Base-by-base conservation (phyloP, 2,797 vertebrate genomes). In the Lutjanus campechanus region DNA sequence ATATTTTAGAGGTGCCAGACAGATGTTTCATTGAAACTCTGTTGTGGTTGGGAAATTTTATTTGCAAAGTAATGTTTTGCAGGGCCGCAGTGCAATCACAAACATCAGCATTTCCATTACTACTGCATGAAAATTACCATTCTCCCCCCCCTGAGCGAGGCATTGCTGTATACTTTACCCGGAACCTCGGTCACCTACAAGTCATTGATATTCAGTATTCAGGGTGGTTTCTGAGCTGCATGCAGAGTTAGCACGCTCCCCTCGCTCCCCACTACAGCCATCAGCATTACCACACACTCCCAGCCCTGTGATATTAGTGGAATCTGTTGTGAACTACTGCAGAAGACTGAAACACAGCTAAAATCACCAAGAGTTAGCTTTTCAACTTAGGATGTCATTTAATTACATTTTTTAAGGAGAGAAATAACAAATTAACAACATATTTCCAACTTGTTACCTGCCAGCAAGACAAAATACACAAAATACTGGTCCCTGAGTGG, bases 181-280 rank as follows among this genome's bases (percentile, higher is more conserved):
- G 55, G 81, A 89, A 87, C 83, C 54, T 53, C 53, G 2, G 55
- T 77, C 82, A 88, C 83, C 81, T 84, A 68, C n/a, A 58, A 85
- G 56, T 89, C 89, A 92, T 92, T 92, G 82, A 83, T 88, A 93
- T 90, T 91, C 87, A 85, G 83, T 76, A 85, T 85, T 85, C 87
- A 88, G 69, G 29, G 17, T 20, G 63, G 75, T 84, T 84, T 85
- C 73, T 74, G 77, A 90, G 86, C 75, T 80, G 61, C 87, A 85
- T 80, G 76, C 86, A 85, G 56, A 90, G 69, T 82, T 69, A 56
- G 69, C 47, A 51, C 61, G 67, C 83, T 61, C 69, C 29, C 54
- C 74, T 68, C 66, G 51, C 56, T 82, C 77, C 59, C 58, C 50
- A n/a, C 66, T 77, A 58, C 53, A 62, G 63, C 59, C 69, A 69